Evolutionary conservation across 2,797 vertebrate species (phyloP), one percentile per base, ranked within the genome.

Genomic region (Erithacus rubecula): DNA sequence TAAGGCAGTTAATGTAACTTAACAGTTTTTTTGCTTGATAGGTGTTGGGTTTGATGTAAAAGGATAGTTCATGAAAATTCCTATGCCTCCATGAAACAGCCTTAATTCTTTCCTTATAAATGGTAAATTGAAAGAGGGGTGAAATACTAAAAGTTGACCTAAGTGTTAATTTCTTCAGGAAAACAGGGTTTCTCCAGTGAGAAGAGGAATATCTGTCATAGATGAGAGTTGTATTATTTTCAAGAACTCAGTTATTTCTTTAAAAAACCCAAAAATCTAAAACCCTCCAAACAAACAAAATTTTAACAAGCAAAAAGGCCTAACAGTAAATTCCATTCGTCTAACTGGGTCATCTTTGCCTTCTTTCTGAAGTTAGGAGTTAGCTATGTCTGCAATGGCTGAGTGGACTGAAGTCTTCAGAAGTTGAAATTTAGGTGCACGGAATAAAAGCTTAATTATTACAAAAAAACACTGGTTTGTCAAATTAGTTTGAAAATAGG

Each of bases 111-210:
- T 26, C 5, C 16, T 84, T 62, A 39, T 58, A 60, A 83, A 83
- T 17, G 51, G 75, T 53, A 87, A 90, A 72, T 87, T 89, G 51
- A 90, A 94, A 96, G 77, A 96, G 63, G 18, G 10, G 19, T 89
- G 63, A 89, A 90, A 62, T 94, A 63, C 30, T 87, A 23, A 18
- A 96, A 95, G 80, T 86, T 96, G 93, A 92, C 89, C 53, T 77
- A 65, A 93, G 90, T 95, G 68, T 96, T 96, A 71, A 53, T 96
- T 95, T 97, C 37, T 95, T 97, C 74, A 89, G 83, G 60, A 95
- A 92, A 89, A 86, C 55, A 60, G 18, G 87, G 37, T 96, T 96
- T 84, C 91, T 93, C 11, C 87, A 87, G 30, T 91, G 78, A 95
- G 93, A 88, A 97, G 77, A 90, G 76, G 62, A 96, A 39, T 96